phyloP scores from a whole-genome alignment of 2,888 invertebrate genomes.

The Hydrotaea cyrtoneurina region DNA sequence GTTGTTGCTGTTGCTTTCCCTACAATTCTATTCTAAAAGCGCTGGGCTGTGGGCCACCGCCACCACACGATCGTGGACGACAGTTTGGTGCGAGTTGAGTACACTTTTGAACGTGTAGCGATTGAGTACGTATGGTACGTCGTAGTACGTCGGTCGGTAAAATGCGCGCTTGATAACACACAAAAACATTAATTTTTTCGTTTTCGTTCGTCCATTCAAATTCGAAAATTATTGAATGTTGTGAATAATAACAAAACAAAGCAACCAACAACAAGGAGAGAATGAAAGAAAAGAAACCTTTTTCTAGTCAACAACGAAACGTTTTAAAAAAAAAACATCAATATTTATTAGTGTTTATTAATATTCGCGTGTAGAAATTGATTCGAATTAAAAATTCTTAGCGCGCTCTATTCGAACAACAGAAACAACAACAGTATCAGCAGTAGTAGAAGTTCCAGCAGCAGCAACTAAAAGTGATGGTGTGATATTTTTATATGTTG shows the following conservation, averaged over 20 bases:
- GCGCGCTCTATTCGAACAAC: conserved; percentile 51
- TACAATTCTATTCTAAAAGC: conserved; percentile 60
- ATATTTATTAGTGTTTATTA: conserved; percentile 66
- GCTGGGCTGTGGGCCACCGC: conserved; percentile 14
- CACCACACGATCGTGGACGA: conserved; percentile 27
- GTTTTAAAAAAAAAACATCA: conserved; percentile 57
- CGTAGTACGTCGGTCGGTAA: conserved; percentile 30
- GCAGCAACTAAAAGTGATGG: conserved; percentile 31
- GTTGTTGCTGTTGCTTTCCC: conserved; percentile 12
- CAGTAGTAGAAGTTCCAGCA: background rate
- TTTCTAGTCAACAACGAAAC: conserved; percentile 60
- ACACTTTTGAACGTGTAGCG: conserved; percentile 60
- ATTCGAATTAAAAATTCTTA: conserved; percentile 65
- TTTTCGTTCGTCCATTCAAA: background rate
- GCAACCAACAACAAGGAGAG: conserved; percentile 25
- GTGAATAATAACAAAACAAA: conserved; percentile 47
- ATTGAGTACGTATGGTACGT: conserved; percentile 62
- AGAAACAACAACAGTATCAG: conserved; percentile 32
- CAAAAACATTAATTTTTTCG: conserved; percentile 12
- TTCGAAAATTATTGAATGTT: conserved; percentile 52
- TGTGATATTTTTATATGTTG: conserved; percentile 48
- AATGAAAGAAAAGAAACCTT: conserved; percentile 40
- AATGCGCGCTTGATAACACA: conserved; percentile 49
- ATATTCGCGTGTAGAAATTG: conserved; percentile 65
- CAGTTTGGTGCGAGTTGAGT: conserved; percentile 40